A percentile compares a stretch with the other conserved stretches of the same genome.
These are phyloP conservation scores for Trichopria drosophilae DNA, from an alignment of 2,888 invertebrate genomes.

Conservation along the genomic window DNA sequence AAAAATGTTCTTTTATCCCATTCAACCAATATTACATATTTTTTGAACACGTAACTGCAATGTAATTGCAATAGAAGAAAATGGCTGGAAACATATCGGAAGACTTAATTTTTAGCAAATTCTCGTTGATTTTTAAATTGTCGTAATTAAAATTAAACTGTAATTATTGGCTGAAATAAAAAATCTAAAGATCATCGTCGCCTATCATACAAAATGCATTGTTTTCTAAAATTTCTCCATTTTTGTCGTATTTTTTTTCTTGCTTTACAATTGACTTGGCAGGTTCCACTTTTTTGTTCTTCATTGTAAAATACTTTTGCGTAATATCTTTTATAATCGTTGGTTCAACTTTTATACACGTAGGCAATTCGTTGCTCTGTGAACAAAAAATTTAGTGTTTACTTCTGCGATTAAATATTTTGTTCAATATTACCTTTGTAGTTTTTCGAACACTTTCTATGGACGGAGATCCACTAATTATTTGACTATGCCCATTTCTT, in stretches of 20 bases:
- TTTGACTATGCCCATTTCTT: conserved; percentile 72
- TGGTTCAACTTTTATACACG: conserved; percentile 60
- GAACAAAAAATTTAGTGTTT: conserved; percentile 17
- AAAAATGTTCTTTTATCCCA: no score
- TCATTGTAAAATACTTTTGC: conserved; percentile 71
- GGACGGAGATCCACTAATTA: conserved; percentile 64
- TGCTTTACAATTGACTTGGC: conserved; percentile 35
- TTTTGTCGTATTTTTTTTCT: conserved; percentile 38
- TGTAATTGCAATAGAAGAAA: no score
- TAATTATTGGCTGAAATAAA: conserved; percentile 1
- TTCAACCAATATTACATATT: no score
- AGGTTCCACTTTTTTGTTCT: conserved; percentile 66
- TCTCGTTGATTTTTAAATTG: no score
- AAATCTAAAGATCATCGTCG: conserved; percentile 80
- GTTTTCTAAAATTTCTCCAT: conserved; percentile 75
- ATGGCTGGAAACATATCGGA: no score
- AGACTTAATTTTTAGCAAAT: no score
- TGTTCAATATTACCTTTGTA: conserved; percentile 34
- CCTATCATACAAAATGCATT: conserved; percentile 94
- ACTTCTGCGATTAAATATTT: conserved; percentile 1
- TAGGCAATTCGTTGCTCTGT: conserved; percentile 36
- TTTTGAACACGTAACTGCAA: no score
- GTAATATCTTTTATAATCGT: conserved; percentile 77
- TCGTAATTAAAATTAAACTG: no score
- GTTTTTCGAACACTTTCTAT: conserved; percentile 60